A percentile compares a stretch with the other conserved stretches of the same genome.
These are phyloP conservation scores for Andrena hattorfiana DNA, from an alignment of 2,888 invertebrate genomes.

Conservation along the genomic window DNA sequence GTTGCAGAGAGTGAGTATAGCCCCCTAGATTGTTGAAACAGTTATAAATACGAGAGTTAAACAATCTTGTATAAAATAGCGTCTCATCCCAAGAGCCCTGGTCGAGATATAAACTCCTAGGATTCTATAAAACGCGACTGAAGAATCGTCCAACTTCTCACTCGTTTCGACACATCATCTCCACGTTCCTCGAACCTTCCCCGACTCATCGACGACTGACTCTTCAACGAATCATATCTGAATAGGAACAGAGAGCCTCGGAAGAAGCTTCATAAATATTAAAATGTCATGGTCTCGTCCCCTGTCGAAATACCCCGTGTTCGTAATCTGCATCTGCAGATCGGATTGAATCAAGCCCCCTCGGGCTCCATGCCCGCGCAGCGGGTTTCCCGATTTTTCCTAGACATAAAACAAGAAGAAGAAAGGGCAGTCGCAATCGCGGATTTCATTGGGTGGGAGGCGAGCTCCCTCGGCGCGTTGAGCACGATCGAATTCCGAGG, in stretches of 20 bases:
- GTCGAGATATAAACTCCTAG: no score
- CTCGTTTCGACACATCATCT: no score
- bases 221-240: not conserved
- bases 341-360: conserved; percentile 19
- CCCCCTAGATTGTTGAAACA: no score
- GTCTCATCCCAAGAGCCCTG: no score
- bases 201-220: not conserved
- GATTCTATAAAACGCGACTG: no score
- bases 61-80: no score
- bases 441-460: conserved; percentile 8
- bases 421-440: not conserved
- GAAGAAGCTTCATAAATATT: not conserved
- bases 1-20: no score
- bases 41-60: no score
- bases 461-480: conserved; percentile 32
- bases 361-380: not conserved
- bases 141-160: no score
- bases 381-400: conserved; percentile 28
- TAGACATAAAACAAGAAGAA: not conserved
- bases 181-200: not conserved
- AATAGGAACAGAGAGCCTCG: not conserved
- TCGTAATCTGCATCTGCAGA: conserved; percentile 23
- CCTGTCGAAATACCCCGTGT: not conserved
- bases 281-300: not conserved
- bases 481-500: conserved; percentile 38